These are phyloP conservation scores for Drosophila varians DNA, from an alignment of 1,140 invertebrate genomes.

Conservation along the genomic window DNA sequence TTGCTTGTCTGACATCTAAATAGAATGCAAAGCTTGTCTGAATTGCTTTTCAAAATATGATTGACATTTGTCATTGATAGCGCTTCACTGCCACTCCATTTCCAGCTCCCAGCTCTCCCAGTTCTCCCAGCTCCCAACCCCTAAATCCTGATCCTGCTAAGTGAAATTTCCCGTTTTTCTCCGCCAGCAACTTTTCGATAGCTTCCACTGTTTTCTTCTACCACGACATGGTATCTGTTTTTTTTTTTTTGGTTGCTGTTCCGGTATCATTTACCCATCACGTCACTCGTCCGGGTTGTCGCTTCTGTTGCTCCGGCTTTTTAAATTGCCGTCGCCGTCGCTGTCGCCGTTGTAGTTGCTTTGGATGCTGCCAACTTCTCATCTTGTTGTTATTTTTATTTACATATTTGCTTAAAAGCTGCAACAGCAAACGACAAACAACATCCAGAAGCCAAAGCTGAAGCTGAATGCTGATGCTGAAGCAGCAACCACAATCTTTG, in stretches of 20 bases:
- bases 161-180: constrained; percentile 38
- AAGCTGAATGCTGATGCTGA: constrained; percentile 28
- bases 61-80: constrained; percentile 57
- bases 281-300: constrained; percentile 51
- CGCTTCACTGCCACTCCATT: background rate
- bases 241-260: constrained; percentile 25
- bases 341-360: constrained; percentile 4
- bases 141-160: constrained; percentile 25
- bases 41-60: constrained; percentile 52
- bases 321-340: constrained; percentile 6
- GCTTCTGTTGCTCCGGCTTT: constrained; percentile 10
- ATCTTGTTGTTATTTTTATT: constrained; percentile 70
- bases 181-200: constrained; percentile 23
- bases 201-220: constrained; percentile 22
- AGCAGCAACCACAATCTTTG: constrained; percentile 46
- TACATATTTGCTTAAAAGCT: constrained; percentile 77
- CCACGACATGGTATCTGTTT: constrained; percentile 1
- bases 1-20: constrained; percentile 28
- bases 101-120: no score
- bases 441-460: background rate
- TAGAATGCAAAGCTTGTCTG: constrained; percentile 45
- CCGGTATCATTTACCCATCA: constrained; percentile 71
- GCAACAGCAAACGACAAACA: constrained; percentile 22
- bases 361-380: constrained; percentile 52
- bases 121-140: background rate